Conservation (phyloP, 92 coral and sea anemone genomes). For the Porites divaricata region DNA sequence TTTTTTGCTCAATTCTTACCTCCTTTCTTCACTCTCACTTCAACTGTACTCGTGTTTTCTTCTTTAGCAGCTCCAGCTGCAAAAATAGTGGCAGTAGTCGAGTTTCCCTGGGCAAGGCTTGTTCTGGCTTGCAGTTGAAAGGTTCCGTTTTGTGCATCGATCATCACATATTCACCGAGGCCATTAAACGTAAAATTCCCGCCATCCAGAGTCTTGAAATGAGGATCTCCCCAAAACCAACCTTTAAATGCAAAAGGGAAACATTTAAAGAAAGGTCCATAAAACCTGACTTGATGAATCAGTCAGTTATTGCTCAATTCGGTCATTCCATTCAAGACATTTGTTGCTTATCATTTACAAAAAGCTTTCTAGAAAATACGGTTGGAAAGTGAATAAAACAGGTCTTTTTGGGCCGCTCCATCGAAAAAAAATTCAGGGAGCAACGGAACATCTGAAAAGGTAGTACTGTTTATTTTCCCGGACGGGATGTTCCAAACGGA, state of each 20-base stretch:
- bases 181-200: conserved; percentile 74
- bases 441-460: too few species aligned
- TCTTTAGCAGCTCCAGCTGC: conserved; percentile 69
- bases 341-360: neutral
- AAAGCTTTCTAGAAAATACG: neutral
- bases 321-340: too few species aligned
- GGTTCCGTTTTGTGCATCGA: conserved; percentile 53
- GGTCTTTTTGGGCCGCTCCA: too few species aligned
- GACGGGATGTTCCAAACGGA: too few species aligned
- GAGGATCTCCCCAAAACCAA: conserved; percentile 78
- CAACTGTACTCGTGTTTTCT: conserved; percentile 49
- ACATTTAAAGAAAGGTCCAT: neutral
- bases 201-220: conserved; percentile 62
- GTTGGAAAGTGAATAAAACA: too few species aligned
- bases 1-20: conserved; percentile 25
- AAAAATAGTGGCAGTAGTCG: conserved; percentile 54
- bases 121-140: conserved; percentile 74
- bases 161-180: conserved; percentile 62
- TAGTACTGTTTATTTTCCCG: too few species aligned
- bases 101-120: conserved; percentile 39
- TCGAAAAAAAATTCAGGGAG: neutral
- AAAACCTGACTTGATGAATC: neutral
- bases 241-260: conserved; percentile 4
- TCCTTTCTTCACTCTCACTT: conserved; percentile 48
- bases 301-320: neutral